Conservation (phyloP, 2,113 vertebrate species). For the Tor tambroides region DNA sequence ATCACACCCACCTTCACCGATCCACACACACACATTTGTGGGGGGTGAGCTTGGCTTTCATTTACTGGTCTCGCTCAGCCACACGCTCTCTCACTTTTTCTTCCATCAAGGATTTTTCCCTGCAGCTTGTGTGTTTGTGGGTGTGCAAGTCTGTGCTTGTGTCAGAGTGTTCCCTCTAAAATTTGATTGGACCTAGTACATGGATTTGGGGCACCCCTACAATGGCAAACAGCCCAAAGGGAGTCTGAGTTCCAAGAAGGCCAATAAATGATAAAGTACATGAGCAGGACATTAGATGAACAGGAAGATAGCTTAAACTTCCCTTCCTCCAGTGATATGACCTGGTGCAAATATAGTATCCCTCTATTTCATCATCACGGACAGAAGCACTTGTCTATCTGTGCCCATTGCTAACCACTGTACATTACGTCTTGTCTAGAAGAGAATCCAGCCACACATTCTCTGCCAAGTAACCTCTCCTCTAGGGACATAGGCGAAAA, state of each 20-base stretch:
- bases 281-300: background rate
- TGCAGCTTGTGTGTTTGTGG: conserved; percentile 23
- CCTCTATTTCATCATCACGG: background rate
- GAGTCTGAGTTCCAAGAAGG: background rate
- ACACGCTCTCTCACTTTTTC: conserved; percentile 26
- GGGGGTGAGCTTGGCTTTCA: conserved; percentile 41
- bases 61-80: conserved; percentile 36
- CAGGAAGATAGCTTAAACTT: background rate
- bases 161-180: background rate
- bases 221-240: background rate
- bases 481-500: background rate
- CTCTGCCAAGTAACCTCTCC: conserved; percentile 8
- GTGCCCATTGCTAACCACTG: conserved; percentile 11
- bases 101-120: background rate
- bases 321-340: background rate
- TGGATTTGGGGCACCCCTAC: background rate
- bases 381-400: background rate
- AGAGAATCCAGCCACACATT: background rate
- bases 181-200: background rate
- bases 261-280: background rate
- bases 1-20: conserved; percentile 40
- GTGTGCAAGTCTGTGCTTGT: conserved; percentile 22
- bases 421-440: conserved; percentile 30
- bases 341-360: background rate
- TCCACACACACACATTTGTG: conserved; percentile 28